Percentiles rank a stretch among this genome's conserved stretches.
These are phyloP conservation scores for Orchesellides sinensis DNA, from an alignment of 2,888 invertebrate genomes.

Conservation along the genomic window DNA sequence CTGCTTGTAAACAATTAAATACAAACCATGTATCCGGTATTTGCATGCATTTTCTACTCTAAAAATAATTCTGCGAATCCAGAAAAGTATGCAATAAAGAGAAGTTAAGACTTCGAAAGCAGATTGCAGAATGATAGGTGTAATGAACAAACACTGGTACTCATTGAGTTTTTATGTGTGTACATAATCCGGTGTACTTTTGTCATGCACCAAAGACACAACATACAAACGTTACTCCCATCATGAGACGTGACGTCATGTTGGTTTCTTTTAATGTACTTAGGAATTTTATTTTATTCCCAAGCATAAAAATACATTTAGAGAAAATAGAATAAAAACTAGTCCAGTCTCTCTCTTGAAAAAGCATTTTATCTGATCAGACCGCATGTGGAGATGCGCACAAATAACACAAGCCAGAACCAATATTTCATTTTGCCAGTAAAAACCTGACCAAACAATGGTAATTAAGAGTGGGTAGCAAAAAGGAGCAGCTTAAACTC, in stretches of 20 bases:
- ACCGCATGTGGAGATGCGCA: conserved; percentile 63
- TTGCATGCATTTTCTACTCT: no score
- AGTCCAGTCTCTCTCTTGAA: no score
- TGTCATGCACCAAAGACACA: conserved; percentile 50
- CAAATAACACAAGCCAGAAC: conserved; percentile 63
- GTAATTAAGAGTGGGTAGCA: conserved; percentile 58
- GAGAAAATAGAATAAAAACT: conserved; percentile 25
- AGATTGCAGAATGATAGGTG: no score
- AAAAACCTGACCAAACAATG: conserved; percentile 62
- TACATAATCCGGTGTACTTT: background rate
- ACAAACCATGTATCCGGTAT: no score
- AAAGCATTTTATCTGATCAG: conserved; percentile 58
- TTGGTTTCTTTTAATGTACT: background rate
- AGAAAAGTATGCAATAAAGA: no score
- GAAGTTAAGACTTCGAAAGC: no score
- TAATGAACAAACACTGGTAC: background rate
- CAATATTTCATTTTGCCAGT: conserved; percentile 61
- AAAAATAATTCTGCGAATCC: no score
- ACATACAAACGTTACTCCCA: no score
- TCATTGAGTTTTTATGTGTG: background rate
- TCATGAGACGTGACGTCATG: background rate
- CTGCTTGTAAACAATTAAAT: no score
- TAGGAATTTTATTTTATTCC: background rate
- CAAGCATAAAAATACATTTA: background rate
- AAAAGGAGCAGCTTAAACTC: background rate